Evolutionary conservation across 2,888 invertebrate species (phyloP).

Genomic region (Xanthorhoe spadicearia): DNA sequence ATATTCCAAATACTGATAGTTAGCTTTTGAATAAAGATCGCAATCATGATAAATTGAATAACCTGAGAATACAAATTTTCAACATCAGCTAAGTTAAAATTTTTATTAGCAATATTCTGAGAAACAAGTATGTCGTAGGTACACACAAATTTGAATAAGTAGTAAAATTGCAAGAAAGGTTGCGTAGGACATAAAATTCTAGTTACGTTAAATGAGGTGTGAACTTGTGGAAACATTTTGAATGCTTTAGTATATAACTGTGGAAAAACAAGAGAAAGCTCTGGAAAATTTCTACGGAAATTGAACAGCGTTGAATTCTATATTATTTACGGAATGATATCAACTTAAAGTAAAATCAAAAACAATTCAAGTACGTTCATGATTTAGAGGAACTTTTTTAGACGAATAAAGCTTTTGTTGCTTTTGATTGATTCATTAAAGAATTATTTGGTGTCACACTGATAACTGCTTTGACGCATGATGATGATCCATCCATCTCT

Average conservation of each 20-base stretch:
- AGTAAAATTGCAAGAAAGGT: slow-evolving; percentile 5
- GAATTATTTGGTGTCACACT: slow-evolving; percentile 10
- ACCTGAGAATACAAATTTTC: not conserved
- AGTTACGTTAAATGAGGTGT: slow-evolving; percentile 18
- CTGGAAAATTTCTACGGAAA: slow-evolving; percentile 13
- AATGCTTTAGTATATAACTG: slow-evolving; percentile 7
- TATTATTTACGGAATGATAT: not conserved
- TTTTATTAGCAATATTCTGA: not conserved
- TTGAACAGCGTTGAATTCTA: not conserved
- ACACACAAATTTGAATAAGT: not conserved
- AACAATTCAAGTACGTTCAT: not conserved
- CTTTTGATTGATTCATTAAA: not conserved
- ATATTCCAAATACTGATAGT: not conserved
- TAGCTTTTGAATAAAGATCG: not conserved
- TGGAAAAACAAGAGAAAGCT: slow-evolving; percentile 21
- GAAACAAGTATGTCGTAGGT: not conserved
- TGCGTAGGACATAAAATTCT: slow-evolving; percentile 12
- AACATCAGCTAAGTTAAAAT: not conserved
- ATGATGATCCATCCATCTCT: slow-evolving; percentile 7
- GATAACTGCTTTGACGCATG: slow-evolving; percentile 15
- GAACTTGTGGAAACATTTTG: slow-evolving; percentile 9
- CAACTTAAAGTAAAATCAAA: not conserved
- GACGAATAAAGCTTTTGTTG: not conserved
- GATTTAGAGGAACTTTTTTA: not conserved
- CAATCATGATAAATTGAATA: not conserved